Conservation (phyloP, 2,797 vertebrate species). For the Sphenopsis melanotis region DNA sequence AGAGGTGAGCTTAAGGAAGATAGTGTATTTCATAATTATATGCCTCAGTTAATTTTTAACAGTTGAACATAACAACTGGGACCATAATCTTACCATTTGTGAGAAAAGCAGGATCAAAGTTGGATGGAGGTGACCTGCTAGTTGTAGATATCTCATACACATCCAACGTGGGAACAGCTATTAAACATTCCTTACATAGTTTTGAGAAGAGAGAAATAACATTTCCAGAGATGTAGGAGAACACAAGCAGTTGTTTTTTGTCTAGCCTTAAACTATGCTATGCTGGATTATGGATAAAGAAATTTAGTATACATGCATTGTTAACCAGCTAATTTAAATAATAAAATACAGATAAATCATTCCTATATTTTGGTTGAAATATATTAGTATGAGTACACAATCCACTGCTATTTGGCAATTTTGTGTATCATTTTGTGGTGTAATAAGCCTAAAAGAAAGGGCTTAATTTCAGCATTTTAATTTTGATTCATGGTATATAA, state of each 20-base stretch:
- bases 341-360: slow-evolving; percentile 46
- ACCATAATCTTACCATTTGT: background rate
- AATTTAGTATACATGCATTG: background rate
- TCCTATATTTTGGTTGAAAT: background rate
- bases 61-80: background rate
- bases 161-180: background rate
- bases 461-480: slow-evolving; percentile 56
- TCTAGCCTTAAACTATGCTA: background rate
- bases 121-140: background rate
- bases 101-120: background rate
- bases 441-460: slow-evolving; percentile 54
- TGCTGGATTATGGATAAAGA: background rate
- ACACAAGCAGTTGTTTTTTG: background rate
- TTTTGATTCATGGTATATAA: slow-evolving; percentile 59
- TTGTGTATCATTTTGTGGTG: slow-evolving; percentile 45
- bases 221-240: background rate
- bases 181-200: background rate
- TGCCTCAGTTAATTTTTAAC: background rate
- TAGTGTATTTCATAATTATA: background rate
- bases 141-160: background rate
- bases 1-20: background rate
- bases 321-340: slow-evolving; percentile 62
- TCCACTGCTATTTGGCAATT: slow-evolving; percentile 13
- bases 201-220: background rate
- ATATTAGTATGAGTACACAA: background rate